Evolutionary conservation across 2,113 vertebrate species (phyloP).

Genomic region (Gymnobelideus leadbeateri): DNA sequence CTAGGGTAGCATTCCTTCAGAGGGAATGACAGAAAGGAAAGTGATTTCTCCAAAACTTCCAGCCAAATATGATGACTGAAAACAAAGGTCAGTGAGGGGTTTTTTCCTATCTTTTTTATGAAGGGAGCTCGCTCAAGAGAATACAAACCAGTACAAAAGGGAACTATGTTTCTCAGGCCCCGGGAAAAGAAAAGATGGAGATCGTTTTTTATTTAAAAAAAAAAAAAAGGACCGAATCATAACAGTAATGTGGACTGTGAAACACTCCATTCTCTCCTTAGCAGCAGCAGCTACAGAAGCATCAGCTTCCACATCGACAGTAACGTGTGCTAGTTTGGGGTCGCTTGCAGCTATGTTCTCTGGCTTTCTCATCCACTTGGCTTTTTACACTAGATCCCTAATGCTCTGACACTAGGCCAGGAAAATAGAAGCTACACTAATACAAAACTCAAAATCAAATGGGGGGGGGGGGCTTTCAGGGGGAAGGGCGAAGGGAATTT

Average conservation of each 20-base stretch:
- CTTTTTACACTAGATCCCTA: constrained; percentile 73
- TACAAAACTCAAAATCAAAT: constrained; percentile 65
- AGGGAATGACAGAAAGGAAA: neutral
- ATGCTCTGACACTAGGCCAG: constrained; percentile 77
- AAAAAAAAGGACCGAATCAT: constrained; percentile 57
- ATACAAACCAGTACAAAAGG: neutral
- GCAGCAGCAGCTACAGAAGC: constrained; percentile 27
- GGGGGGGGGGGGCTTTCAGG: neutral
- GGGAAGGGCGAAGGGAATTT: constrained; percentile 37
- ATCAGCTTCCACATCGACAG: constrained; percentile 17
- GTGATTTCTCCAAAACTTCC: constrained; percentile 6
- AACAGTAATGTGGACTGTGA: constrained; percentile 61
- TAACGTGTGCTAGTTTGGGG: constrained; percentile 70
- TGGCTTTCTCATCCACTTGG: constrained; percentile 74
- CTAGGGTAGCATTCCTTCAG: neutral
- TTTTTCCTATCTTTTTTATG: neutral
- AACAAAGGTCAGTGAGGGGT: neutral
- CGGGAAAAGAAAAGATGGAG: constrained; percentile 25
- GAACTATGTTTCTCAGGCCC: constrained; percentile 25
- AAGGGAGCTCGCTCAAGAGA: neutral
- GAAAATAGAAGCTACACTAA: constrained; percentile 79
- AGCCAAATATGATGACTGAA: neutral
- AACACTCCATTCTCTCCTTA: constrained; percentile 48
- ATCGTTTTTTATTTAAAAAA: constrained; percentile 16
- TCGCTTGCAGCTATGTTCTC: constrained; percentile 78